Evolutionary conservation across 2,113 vertebrate genomes (phyloP).

Genomic region (Petrocephalus zakoni): DNA sequence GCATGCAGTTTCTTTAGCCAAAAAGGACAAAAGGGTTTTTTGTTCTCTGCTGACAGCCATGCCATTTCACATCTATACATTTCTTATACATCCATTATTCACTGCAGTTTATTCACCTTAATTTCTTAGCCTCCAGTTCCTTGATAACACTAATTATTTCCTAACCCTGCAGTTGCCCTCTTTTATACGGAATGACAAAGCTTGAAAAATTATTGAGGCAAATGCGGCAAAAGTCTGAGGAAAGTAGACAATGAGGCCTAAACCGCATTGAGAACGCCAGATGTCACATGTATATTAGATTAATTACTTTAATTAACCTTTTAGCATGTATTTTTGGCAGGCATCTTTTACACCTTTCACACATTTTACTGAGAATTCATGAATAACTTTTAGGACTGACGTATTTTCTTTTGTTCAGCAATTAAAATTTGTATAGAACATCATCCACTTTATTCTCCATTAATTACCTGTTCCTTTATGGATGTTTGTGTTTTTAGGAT

Average conservation of each 20-base stretch:
- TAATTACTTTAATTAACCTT: slow-evolving; percentile 13
- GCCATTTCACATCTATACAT: not conserved
- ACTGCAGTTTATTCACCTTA: not conserved
- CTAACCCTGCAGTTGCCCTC: slow-evolving; percentile 4
- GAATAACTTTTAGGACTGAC: not conserved
- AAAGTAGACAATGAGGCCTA: not conserved
- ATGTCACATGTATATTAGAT: slow-evolving; percentile 13
- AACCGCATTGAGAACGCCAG: not conserved
- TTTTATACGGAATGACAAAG: slow-evolving; percentile 9
- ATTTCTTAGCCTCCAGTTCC: slow-evolving; percentile 5
- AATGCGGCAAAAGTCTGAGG: not conserved
- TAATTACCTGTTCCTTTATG: not conserved
- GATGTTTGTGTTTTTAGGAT: not conserved
- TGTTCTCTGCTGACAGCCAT: not conserved
- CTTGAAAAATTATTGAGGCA: slow-evolving; percentile 3
- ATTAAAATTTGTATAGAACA: not conserved
- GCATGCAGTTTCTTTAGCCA: not conserved
- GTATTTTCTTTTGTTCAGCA: not conserved
- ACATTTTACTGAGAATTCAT: not conserved
- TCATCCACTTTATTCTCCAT: not conserved
- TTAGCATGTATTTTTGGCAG: not conserved
- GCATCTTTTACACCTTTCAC: not conserved
- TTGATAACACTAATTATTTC: slow-evolving; percentile 13
- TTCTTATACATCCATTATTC: not conserved
- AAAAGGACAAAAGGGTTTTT: not conserved